Conservation (phyloP, 2,113 vertebrate species). For the Sinocyclocheilus anophthalmus region DNA sequence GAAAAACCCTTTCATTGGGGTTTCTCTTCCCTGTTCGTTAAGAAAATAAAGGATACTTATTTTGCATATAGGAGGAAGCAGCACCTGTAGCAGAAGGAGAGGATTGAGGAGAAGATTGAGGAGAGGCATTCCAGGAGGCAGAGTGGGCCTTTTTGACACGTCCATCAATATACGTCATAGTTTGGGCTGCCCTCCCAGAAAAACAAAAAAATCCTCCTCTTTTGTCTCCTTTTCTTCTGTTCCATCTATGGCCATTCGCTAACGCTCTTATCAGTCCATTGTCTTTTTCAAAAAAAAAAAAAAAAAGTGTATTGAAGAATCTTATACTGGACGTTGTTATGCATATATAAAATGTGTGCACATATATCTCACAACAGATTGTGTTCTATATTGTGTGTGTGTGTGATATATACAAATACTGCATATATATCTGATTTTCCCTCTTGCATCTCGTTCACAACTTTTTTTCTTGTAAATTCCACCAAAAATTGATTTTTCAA, state of each 20-base stretch:
- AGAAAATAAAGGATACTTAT: conserved; percentile 73
- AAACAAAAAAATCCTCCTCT: conserved; percentile 29
- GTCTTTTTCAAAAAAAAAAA: conserved; percentile 57
- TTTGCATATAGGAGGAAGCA: conserved; percentile 83
- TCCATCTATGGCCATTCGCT: conserved; percentile 53
- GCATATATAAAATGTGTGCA: conserved; percentile 64
- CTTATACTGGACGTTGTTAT: conserved; percentile 53
- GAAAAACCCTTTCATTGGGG: conserved; percentile 42
- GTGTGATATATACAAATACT: conserved; percentile 64
- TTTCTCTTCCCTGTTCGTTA: conserved; percentile 63
- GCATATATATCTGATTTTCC: conserved; percentile 62
- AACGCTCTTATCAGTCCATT: conserved; percentile 39
- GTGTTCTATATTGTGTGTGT: conserved; percentile 56
- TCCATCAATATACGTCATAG: conserved; percentile 61
- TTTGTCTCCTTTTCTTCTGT: conserved; percentile 61
- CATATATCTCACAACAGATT: conserved; percentile 57
- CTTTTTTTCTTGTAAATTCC: conserved; percentile 61
- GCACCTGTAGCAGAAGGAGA: conserved; percentile 75
- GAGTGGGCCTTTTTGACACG: conserved; percentile 50
- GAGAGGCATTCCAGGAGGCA: conserved; percentile 59
- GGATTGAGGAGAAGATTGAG: conserved; percentile 55
- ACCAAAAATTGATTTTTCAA: conserved; percentile 46
- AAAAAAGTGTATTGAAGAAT: conserved; percentile 57
- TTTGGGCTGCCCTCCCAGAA: conserved; percentile 56
- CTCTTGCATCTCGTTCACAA: conserved; percentile 65